These are phyloP conservation scores for Drosophila lacicola DNA, from an alignment of 2,888 invertebrate species.

Conservation along the genomic window DNA sequence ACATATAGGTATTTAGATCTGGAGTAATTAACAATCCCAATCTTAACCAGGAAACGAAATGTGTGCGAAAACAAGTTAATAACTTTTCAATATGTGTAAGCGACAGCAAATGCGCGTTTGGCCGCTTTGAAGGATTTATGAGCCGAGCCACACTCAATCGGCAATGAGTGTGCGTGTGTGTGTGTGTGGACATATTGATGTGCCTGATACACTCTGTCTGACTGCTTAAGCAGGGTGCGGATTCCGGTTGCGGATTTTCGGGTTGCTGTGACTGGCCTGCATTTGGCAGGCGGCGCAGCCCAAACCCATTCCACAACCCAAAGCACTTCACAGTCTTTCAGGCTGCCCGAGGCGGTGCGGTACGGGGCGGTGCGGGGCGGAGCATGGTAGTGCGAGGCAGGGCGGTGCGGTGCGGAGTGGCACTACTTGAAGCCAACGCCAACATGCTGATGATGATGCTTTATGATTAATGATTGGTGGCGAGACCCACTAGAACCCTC, in stretches of 20 bases:
- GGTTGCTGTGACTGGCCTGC: constrained; percentile 37
- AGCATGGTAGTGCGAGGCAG: neutral
- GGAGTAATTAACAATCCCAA: neutral
- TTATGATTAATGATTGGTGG: constrained; percentile 77
- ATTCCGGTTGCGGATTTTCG: constrained; percentile 17
- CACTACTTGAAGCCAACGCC: constrained; percentile 44
- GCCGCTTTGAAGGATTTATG: constrained; percentile 67
- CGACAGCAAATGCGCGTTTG: constrained; percentile 41
- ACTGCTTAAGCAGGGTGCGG: constrained; percentile 38
- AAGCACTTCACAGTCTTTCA: constrained; percentile 40
- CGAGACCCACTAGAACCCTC: constrained; percentile 35
- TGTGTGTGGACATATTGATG: constrained; percentile 70
- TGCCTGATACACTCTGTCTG: constrained; percentile 47
- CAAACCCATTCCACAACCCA: constrained; percentile 11
- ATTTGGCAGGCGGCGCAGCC: constrained; percentile 41
- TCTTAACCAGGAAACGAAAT: neutral
- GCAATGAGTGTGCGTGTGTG: constrained; percentile 27
- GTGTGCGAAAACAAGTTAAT: constrained; percentile 36
- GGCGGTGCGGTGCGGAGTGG: neutral
- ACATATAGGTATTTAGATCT: neutral
- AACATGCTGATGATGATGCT: constrained; percentile 74
- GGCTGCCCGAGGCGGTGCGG: constrained; percentile 4
- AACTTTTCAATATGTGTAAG: constrained; percentile 50
- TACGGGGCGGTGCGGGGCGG: neutral
- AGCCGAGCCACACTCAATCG: constrained; percentile 36